Percentiles rank a stretch among this genome's conserved stretches.
Evolutionary conservation across 2,113 vertebrate species (phyloP).

Genomic region (Pavo muticus): DNA sequence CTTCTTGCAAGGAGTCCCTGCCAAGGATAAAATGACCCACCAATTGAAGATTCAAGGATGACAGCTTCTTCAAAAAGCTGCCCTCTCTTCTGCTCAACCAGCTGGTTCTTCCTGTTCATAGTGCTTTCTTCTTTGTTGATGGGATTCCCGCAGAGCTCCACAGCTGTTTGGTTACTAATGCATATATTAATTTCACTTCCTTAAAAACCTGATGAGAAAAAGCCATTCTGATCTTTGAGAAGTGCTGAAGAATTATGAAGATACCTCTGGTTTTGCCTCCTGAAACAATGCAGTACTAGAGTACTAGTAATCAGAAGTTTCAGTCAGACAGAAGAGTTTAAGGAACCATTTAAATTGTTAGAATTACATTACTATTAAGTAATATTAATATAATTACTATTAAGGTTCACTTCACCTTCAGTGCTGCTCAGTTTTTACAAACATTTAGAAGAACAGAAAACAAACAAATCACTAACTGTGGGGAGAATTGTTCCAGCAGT

Average conservation of each 20-base stretch:
- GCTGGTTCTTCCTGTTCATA: conserved; percentile 37
- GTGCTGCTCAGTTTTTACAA: neutral
- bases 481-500: neutral
- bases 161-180: conserved; percentile 56
- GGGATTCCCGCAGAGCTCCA: conserved; percentile 69
- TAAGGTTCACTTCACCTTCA: neutral
- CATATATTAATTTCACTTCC: conserved; percentile 59
- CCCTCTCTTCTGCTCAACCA: conserved; percentile 65
- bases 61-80: conserved; percentile 61
- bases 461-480: conserved; percentile 49
- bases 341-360: conserved; percentile 6
- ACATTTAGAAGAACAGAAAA: conserved; percentile 36
- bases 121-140: conserved; percentile 53
- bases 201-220: conserved; percentile 39
- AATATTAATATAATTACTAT: neutral
- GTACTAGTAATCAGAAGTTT: neutral
- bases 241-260: neutral
- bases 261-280: neutral
- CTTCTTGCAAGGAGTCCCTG: conserved; percentile 62
- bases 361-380: neutral
- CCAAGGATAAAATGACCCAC: conserved; percentile 73
- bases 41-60: conserved; percentile 62
- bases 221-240: neutral
- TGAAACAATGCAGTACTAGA: neutral
- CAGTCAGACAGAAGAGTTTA: neutral